Conservation (phyloP, 1,140 invertebrate species). For the Dendroctonus ponderosae region DNA sequence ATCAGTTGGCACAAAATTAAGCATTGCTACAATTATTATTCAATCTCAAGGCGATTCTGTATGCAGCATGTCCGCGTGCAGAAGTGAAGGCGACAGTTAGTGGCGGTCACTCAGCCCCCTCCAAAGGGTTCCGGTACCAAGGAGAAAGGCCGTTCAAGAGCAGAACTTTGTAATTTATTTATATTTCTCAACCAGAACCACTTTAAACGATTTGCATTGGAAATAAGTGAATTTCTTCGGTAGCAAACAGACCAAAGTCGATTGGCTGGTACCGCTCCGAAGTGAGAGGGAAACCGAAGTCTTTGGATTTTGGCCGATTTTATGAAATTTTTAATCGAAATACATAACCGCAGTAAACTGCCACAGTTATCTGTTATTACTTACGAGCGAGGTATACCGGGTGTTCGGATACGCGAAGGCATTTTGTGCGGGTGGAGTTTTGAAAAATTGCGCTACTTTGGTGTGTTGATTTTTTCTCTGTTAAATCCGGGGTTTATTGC, state of each 20-base stretch:
- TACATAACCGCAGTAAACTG: conserved; percentile 29
- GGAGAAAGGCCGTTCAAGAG: conserved; percentile 28
- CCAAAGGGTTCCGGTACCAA: conserved; percentile 8
- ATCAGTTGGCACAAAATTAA: no score
- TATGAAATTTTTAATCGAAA: conserved; percentile 35
- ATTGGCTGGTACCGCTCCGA: conserved; percentile 18
- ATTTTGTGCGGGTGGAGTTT: conserved; percentile 7
- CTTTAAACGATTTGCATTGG: not conserved
- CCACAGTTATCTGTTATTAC: conserved; percentile 16
- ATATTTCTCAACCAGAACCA: not conserved
- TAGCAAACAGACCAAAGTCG: not conserved
- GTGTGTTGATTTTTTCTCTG: not conserved
- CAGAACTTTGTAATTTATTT: not conserved
- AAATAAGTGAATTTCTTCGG: not conserved
- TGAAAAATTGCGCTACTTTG: conserved; percentile 2
- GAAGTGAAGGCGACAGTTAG: conserved; percentile 27
- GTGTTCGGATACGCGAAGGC: conserved; percentile 13
- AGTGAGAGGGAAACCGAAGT: conserved; percentile 35
- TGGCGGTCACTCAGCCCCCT: conserved; percentile 13
- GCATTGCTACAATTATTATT: conserved; percentile 4
- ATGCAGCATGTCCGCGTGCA: conserved; percentile 12
- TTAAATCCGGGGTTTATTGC: not conserved
- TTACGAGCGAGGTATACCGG: conserved; percentile 20
- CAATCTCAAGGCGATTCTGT: conserved; percentile 2
- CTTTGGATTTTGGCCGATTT: conserved; percentile 33